A percentile compares a stretch with the other conserved stretches of the same genome.
phyloP scores from a whole-genome alignment of 1,140 invertebrate genomes.

The Aethina tumida region DNA sequence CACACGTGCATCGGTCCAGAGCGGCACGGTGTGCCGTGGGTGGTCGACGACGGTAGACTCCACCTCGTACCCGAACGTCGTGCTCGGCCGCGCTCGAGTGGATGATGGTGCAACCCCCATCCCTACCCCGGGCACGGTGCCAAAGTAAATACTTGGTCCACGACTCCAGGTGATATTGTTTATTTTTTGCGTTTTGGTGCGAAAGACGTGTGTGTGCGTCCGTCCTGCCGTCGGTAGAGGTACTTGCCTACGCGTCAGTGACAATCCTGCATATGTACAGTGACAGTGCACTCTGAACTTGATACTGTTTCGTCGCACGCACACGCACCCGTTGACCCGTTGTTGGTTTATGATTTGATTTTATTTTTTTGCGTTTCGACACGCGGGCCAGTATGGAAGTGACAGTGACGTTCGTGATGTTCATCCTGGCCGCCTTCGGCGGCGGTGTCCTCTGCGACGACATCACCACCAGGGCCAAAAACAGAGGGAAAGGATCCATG shows the following conservation, averaged over 20 bases:
- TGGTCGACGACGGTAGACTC: too few species aligned
- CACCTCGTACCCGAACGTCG: too few species aligned
- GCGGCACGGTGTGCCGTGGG: too few species aligned
- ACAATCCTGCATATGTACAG: too few species aligned
- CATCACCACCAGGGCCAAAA: constrained; percentile 37
- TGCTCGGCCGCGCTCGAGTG: constrained; percentile 10
- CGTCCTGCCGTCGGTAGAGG: constrained; percentile 9
- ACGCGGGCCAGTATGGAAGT: too few species aligned
- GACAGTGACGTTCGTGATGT: constrained; percentile 18
- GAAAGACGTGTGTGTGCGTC: constrained; percentile 18
- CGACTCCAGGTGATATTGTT: constrained; percentile 35
- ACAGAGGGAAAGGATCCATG: constrained; percentile 45
- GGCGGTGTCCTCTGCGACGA: constrained; percentile 17
- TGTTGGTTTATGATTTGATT: too few species aligned
- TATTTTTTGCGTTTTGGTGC: constrained; percentile 34
- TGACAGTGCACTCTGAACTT: too few species aligned
- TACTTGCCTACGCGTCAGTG: not conserved
- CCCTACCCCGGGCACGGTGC: constrained; percentile 29
- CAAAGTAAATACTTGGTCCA: constrained; percentile 33
- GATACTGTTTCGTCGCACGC: too few species aligned
- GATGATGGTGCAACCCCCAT: constrained; percentile 24
- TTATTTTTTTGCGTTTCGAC: too few species aligned
- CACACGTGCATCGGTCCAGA: too few species aligned
- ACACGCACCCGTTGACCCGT: too few species aligned
- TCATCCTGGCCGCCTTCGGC: constrained; percentile 15